Evolutionary conservation across 2,797 vertebrate genomes (phyloP).

Genomic region (Neoniphon sammara): DNA sequence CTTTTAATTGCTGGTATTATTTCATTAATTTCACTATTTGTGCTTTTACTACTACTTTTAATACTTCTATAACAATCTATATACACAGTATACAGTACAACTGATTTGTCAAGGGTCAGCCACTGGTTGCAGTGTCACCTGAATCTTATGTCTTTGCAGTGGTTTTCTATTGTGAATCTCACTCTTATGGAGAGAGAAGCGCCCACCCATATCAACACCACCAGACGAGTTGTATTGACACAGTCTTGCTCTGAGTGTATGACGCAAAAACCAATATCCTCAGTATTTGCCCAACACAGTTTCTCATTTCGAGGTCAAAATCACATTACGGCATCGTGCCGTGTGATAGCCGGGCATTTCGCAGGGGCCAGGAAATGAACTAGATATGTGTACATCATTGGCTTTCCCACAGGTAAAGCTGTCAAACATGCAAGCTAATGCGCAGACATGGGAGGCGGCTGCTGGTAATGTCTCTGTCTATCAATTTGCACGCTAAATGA

Average conservation of each 20-base stretch:
- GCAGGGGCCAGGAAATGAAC: conserved; percentile 34
- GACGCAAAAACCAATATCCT: conserved; percentile 43
- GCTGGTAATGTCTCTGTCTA: conserved; percentile 49
- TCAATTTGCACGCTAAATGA: conserved; percentile 40
- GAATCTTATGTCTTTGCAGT: conserved; percentile 9
- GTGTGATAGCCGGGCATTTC: conserved; percentile 37
- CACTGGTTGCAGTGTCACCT: background rate
- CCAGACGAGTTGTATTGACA: conserved; percentile 43
- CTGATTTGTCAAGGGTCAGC: conserved; percentile 20
- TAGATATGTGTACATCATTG: conserved; percentile 18
- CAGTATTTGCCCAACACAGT: conserved; percentile 42
- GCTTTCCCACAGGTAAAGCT: conserved; percentile 38
- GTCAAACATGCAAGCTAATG: conserved; percentile 36
- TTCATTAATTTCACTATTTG: no score
- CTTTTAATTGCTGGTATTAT: no score
- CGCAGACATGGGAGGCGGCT: conserved; percentile 12
- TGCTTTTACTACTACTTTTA: no score
- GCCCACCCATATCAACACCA: conserved; percentile 25
- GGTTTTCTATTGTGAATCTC: conserved; percentile 22
- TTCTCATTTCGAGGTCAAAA: conserved; percentile 61
- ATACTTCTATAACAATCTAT: no score
- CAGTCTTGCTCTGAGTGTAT: conserved; percentile 31
- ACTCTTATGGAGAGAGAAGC: conserved; percentile 6
- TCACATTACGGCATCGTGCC: conserved; percentile 41
- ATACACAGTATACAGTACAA: no score